Base-by-base conservation (phyloP, 1,140 invertebrate genomes). In the Paracyclopina nana region DNA sequence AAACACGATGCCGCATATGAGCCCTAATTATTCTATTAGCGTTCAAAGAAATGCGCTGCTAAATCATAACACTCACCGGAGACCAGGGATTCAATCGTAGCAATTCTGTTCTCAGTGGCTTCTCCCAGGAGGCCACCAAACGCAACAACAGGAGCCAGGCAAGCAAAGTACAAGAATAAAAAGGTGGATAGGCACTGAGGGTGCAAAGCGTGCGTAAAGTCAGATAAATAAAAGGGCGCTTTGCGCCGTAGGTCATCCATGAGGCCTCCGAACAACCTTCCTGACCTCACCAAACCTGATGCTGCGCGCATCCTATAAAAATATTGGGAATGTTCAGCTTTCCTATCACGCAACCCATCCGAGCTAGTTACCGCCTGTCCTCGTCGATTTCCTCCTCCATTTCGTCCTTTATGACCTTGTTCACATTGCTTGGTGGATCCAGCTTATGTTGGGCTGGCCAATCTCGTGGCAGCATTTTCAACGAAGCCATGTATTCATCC, bases 101-200 rank as follows among this genome's bases (percentile, higher is more conserved):
- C 92, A 82, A 98, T 96, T 61, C 91, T 79, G 61, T 87, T 83
- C 25, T 82, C 82, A 0, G 94, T 99, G 3, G 88, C 92, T 67
- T 94, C 79, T 42, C 87, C 79, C 14, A 99, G 68, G 4, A 99
- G 70, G 11, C 92, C 92, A 44, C 88, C 88, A 62, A 95, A 95
- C 1, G 90, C 95, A 52, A 95, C 90, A 54, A 94, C 97, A 1
- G 94, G 94, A 0, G 94, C 92, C 12, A 98, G 71, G 65, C 91
- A 92, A 31, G 92, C 94, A 63, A 98, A 96, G 63, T 97, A 98
- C n/a, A 97, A 71, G 68, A 98, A 97, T 57, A 94, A 83, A 72
- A 92, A 91, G 0, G 92, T 88, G 6, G 94, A 92, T 2, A 98
- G 67, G 60, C 86, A 94, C 62, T 98, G 94, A 43, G 91, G 66